Conservation (phyloP, 1,140 invertebrate species). For the Diachasma alloeum region DNA sequence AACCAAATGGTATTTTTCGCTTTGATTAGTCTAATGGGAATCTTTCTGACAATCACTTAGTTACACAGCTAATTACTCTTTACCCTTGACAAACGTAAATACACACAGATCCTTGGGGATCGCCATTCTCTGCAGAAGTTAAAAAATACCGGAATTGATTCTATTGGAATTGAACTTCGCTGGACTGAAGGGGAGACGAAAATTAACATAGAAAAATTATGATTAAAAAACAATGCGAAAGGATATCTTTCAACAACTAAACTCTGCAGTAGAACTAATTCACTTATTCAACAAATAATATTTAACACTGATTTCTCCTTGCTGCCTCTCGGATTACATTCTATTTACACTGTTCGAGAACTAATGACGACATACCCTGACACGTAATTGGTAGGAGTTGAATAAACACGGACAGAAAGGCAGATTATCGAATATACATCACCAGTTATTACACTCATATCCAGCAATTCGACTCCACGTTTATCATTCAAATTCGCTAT, state of each 20-base stretch:
- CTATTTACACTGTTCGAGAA: neutral
- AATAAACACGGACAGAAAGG: neutral
- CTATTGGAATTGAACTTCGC: neutral
- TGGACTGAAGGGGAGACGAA: neutral
- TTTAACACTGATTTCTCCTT: neutral
- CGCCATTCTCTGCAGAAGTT: neutral
- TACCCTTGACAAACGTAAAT: neutral
- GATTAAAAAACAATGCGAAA: neutral
- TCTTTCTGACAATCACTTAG: neutral
- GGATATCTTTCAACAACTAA: no score
- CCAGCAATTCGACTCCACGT: neutral
- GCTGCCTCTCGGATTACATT: neutral
- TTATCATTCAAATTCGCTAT: neutral
- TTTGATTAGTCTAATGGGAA: neutral
- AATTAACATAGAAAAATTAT: neutral
- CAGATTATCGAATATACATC: neutral
- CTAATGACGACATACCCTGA: neutral
- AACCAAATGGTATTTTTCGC: no score
- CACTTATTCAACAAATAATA: neutral
- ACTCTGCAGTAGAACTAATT: no score
- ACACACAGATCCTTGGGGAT: neutral
- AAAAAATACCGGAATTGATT: neutral
- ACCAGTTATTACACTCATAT: neutral
- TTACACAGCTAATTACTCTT: neutral
- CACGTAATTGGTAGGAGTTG: neutral